Evolutionary conservation across 2,797 vertebrate species (phyloP).

Genomic region (Simalia tracyae): DNA sequence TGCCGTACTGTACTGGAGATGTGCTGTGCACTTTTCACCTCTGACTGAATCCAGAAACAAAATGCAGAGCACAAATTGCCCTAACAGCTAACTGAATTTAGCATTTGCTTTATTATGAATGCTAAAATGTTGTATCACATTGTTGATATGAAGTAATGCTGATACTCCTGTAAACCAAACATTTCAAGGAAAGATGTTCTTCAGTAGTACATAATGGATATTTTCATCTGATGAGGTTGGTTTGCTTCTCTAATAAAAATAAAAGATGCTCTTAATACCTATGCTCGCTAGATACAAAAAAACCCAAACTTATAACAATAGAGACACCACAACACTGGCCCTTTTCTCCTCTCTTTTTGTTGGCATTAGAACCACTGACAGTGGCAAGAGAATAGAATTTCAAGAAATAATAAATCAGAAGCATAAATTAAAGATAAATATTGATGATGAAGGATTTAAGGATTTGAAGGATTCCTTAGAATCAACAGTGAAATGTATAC

Average conservation of each 20-base stretch:
- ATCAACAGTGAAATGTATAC: background rate
- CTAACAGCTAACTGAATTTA: background rate
- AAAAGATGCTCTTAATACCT: background rate
- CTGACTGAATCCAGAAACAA: background rate
- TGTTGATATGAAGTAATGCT: background rate
- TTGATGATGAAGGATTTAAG: background rate
- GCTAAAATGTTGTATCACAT: background rate
- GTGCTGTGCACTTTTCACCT: background rate
- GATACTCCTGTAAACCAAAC: background rate
- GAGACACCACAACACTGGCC: background rate
- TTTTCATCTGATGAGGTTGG: background rate
- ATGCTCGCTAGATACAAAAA: background rate
- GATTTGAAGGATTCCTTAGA: background rate
- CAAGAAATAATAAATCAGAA: background rate
- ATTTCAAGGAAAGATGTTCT: background rate
- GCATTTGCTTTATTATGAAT: background rate
- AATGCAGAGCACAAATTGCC: background rate
- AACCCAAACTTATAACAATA: background rate
- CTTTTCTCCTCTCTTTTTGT: background rate
- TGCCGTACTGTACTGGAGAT: background rate
- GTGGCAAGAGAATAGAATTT: background rate
- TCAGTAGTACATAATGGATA: background rate
- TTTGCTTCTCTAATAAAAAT: background rate
- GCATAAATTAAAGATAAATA: background rate
- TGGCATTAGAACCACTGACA: background rate